These are phyloP conservation scores for Thermophis baileyi DNA, from an alignment of 2,113 vertebrate genomes.

Conservation along the genomic window DNA sequence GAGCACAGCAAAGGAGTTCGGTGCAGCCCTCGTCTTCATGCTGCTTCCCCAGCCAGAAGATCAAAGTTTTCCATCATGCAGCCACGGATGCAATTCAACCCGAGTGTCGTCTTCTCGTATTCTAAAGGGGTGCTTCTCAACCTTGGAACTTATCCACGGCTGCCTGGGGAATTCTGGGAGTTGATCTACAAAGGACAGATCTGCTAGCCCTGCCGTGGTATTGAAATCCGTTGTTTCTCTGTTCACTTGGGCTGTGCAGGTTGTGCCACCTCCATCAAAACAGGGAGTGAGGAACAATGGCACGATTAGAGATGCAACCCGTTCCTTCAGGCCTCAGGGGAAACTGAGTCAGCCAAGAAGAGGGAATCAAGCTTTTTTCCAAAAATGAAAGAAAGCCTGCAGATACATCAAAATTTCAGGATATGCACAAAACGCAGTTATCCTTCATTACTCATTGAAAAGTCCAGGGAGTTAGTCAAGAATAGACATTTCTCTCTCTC, in stretches of 20 bases:
- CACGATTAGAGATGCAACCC: not conserved
- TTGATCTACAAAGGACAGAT: not conserved
- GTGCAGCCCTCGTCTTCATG: no score
- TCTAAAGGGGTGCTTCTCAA: no score
- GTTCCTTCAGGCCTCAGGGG: constrained; percentile 48
- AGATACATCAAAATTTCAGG: no score
- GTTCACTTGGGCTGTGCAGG: constrained; percentile 43
- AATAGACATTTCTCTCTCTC: not conserved
- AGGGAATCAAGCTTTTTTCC: constrained; percentile 38
- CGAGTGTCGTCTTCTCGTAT: no score
- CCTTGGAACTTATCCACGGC: no score
- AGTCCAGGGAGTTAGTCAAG: not conserved
- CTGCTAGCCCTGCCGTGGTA: not conserved
- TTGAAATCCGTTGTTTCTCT: constrained; percentile 59
- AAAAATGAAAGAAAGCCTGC: not conserved
- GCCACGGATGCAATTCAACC: no score
- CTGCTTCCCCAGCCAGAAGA: no score
- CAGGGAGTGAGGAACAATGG: not conserved
- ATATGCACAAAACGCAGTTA: not conserved
- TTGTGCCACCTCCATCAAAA: not conserved
- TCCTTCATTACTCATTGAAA: not conserved
- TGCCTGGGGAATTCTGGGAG: no score
- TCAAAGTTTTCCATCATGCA: no score
- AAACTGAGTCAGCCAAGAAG: constrained; percentile 48
- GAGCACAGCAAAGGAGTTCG: no score